A percentile compares a stretch with the other conserved stretches of the same genome.
These are phyloP conservation scores for Thaumatotibia leucotreta DNA, from an alignment of 1,140 invertebrate genomes.

Conservation along the genomic window DNA sequence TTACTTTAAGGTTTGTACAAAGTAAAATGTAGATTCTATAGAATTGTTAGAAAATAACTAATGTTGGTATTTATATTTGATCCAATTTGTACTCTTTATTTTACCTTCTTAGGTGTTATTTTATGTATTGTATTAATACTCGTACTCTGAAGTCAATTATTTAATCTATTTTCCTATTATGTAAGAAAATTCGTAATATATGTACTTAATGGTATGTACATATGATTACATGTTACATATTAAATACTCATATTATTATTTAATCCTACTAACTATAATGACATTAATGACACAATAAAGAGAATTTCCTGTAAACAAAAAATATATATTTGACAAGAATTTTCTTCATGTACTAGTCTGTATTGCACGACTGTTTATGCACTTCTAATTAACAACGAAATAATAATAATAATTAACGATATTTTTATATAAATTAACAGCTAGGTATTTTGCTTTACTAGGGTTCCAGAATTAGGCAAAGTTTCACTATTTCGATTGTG, in stretches of 20 bases:
- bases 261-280: too few species aligned
- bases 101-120: not conserved
- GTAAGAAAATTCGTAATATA: too few species aligned
- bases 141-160: too few species aligned
- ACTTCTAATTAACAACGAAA: not conserved
- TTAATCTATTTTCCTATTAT: too few species aligned
- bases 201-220: not conserved
- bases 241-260: too few species aligned
- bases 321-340: too few species aligned
- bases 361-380: too few species aligned
- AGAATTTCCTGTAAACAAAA: too few species aligned
- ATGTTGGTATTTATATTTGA: not conserved
- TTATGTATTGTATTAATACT: not conserved
- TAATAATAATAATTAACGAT: not conserved
- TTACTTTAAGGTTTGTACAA: not conserved
- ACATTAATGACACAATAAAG: too few species aligned
- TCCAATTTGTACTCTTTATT: not conserved
- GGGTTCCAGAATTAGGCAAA: not conserved
- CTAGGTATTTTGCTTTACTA: conserved; percentile 12
- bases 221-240: not conserved
- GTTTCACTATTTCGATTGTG: not conserved
- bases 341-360: too few species aligned
- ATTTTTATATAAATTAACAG: not conserved
- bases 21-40: conserved; percentile 11
- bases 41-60: not conserved